A percentile compares a stretch with the other conserved stretches of the same genome.
phyloP scores from a whole-genome alignment of 2,797 vertebrate species.

The Holocentrus rufus region DNA sequence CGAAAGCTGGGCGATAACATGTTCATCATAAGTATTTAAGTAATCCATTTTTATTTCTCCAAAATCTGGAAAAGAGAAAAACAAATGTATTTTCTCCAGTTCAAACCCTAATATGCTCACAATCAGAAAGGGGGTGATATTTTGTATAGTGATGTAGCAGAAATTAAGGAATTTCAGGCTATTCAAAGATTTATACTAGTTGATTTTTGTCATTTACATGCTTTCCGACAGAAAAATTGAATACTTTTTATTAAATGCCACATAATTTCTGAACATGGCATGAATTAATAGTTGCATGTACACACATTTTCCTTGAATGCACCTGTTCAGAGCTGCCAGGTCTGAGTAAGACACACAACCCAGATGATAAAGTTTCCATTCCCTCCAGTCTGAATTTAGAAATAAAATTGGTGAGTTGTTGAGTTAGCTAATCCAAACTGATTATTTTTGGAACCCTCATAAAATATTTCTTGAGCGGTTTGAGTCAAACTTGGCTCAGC shows the following conservation, averaged over 20 bases:
- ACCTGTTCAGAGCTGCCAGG: constrained; percentile 1
- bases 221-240: background rate
- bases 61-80: background rate
- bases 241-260: background rate
- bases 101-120: background rate
- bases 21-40: background rate
- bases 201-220: background rate
- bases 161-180: too few species aligned
- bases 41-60: background rate
- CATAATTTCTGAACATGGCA: constrained; percentile 6
- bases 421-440: constrained; percentile 36
- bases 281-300: background rate
- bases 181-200: too few species aligned
- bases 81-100: background rate
- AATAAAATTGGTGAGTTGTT: constrained; percentile 34
- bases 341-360: constrained; percentile 15
- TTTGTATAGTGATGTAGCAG: background rate
- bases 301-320: constrained; percentile 6
- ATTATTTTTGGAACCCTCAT: constrained; percentile 42
- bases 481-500: constrained; percentile 37
- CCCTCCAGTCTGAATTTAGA: constrained; percentile 23
- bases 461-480: constrained; percentile 29
- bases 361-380: constrained; percentile 38
- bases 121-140: too few species aligned
- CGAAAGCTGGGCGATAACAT: background rate